phyloP scores from a whole-genome alignment of 2,113 vertebrate genomes.

The Chrysochloris asiatica region DNA sequence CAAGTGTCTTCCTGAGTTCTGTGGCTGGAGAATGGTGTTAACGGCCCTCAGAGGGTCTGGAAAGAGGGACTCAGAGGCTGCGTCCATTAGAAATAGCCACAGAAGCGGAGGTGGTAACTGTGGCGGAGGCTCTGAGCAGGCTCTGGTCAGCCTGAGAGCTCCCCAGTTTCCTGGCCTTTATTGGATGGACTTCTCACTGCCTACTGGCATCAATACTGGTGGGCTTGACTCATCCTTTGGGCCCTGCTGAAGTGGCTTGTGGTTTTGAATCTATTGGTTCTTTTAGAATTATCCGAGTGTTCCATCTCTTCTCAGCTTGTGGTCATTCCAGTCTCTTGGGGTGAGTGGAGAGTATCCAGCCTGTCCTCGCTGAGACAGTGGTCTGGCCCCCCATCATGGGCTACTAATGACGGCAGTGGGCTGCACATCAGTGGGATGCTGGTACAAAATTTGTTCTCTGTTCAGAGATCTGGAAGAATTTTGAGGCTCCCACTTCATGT shows the following conservation, averaged over 20 bases:
- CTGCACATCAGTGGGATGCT: fast-evolving
- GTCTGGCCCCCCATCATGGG: background rate
- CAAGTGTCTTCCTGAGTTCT: background rate
- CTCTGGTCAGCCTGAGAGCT: fast-evolving
- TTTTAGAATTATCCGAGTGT: background rate
- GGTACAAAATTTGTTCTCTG: no score
- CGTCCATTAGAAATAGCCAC: constrained; percentile 30
- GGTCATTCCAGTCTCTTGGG: background rate
- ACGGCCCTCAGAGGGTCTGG: background rate
- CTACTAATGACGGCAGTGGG: no score
- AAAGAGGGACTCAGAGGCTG: background rate
- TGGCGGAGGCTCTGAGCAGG: background rate
- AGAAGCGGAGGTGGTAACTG: background rate
- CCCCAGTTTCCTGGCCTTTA: constrained; percentile 41
- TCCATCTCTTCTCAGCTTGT: background rate
- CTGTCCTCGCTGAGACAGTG: no score
- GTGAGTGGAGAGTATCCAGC: fast-evolving
- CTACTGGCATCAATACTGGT: background rate
- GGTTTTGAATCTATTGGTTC: constrained; percentile 49
- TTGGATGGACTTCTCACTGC: background rate
- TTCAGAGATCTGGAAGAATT: background rate
- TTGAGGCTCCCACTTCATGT: background rate
- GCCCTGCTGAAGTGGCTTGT: background rate
- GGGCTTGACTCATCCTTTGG: background rate
- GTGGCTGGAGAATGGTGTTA: background rate